Conservation (phyloP, 2,797 vertebrate genomes). For the Xiphorhynchus erythropygius region DNA sequence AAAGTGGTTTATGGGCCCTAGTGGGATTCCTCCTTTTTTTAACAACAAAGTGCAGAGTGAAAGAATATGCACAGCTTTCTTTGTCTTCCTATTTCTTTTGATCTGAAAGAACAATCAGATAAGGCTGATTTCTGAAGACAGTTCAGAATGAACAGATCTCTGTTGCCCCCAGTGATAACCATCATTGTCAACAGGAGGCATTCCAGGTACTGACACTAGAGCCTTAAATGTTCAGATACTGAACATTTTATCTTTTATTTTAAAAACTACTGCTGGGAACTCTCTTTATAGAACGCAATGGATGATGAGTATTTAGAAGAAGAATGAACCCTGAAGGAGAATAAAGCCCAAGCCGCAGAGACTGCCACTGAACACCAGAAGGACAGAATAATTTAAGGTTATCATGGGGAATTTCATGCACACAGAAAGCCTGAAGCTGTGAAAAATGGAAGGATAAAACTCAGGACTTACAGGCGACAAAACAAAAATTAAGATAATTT, state of each 20-base stretch:
- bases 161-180: constrained; percentile 73
- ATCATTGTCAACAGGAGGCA: constrained; percentile 79
- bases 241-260: constrained; percentile 78
- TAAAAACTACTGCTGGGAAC: constrained; percentile 78
- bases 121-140: constrained; percentile 78
- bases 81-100: constrained; percentile 78
- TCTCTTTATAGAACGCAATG: constrained; percentile 73
- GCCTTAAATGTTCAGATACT: constrained; percentile 73
- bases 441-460: constrained; percentile 7
- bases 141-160: constrained; percentile 74
- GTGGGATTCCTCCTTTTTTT: constrained; percentile 78
- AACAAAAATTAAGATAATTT: background rate
- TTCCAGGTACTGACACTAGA: constrained; percentile 73
- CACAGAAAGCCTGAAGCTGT: constrained; percentile 23
- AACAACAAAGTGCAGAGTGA: constrained; percentile 78
- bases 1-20: constrained; percentile 77
- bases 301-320: constrained; percentile 78
- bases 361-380: constrained; percentile 56
- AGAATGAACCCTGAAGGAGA: constrained; percentile 72
- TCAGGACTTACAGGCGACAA: background rate
- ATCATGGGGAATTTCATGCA: constrained; percentile 24
- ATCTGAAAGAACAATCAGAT: constrained; percentile 83
- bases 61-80: constrained; percentile 75
- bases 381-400: constrained; percentile 71
- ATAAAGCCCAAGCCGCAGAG: constrained; percentile 72